A percentile compares a stretch with the other conserved stretches of the same genome.
Conservation (phyloP, 1,140 invertebrate genomes). For the Potamilus streckersoni region DNA sequence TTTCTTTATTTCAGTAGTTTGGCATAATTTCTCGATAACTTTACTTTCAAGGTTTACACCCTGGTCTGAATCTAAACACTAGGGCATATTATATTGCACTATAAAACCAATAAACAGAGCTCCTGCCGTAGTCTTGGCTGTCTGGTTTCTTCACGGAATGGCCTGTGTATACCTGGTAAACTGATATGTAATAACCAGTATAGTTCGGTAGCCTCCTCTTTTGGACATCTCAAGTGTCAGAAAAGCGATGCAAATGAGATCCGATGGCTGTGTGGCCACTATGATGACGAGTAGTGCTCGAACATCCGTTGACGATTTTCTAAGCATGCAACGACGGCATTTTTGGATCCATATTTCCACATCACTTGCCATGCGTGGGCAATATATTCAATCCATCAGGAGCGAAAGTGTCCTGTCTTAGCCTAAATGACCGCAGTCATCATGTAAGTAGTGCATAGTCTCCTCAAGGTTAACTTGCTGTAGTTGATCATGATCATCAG, state of each 20-base stretch:
- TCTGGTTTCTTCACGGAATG: conserved; percentile 27
- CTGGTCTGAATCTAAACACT: conserved; percentile 20
- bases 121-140: conserved; percentile 20
- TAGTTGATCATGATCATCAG: neutral
- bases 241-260: conserved; percentile 14
- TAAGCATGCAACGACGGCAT: too few species aligned
- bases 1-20: conserved; percentile 5
- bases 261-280: conserved; percentile 9
- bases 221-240: conserved; percentile 13
- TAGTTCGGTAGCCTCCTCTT: conserved; percentile 1
- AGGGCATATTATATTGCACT: conserved; percentile 12
- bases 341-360: too few species aligned
- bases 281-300: conserved; percentile 8
- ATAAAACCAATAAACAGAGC: conserved; percentile 18
- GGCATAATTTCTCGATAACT: conserved; percentile 22
- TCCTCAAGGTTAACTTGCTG: neutral
- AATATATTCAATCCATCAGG: conserved; percentile 7
- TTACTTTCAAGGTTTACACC: conserved; percentile 25
- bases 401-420: neutral
- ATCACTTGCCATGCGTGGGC: neutral
- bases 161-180: conserved; percentile 27
- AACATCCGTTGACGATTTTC: too few species aligned
- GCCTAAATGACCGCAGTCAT: conserved; percentile 3
- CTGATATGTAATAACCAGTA: conserved; percentile 27
- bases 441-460: neutral